Base-by-base conservation (phyloP, 2,797 vertebrate genomes). In the Gymnothorax reevesii region DNA sequence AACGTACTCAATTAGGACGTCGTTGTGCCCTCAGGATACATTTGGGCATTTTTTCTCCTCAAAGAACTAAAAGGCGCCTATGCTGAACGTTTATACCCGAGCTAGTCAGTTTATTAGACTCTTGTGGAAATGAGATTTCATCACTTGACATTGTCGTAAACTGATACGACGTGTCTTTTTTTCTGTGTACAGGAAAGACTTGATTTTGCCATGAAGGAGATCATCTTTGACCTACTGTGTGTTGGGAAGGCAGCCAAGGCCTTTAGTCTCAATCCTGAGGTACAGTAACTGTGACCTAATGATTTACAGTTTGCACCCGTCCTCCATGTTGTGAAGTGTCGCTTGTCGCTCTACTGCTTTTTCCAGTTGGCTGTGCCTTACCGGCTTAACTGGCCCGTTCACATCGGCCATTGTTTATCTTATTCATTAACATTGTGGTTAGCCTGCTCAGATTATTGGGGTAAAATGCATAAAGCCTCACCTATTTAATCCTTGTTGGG, bases 191-290 rank as follows among this genome's bases (percentile, higher is more conserved):
- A 97, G 96, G 96, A 97, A 93, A 94, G 94, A 88, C 94, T 97
- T 69, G 96, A 97, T 94, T 97, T 97, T 80, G 96, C 96, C 12
- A 97, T 97, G 96, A 97, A 97, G 88, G 96, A 97, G 92, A 97
- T 97, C 89, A 97, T 97, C 90, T 96, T 96, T 92, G 96, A 97
- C 90, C 93, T 97, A 87, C 91, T 97, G 86, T 95, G 95, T 87
- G 96, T 96, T 82, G 96, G 96, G 88, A 97, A 96, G 89, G 95
- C 96, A 84, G 93, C 96, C 90, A 97, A 97, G 92, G 96, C 96
- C 22, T 97, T 97, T 92, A 97, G 96, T 92, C 95, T 97, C 87
- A 97, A 97, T 91, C 96, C 96, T 64, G 96, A 97, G 96, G 96
- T 42, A 42, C 33, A 42, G 33, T 96, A 94, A 93, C 87, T 64